Evolutionary conservation across 2,888 invertebrate genomes (phyloP).

Genomic region (Dyspetes luteomarginatus): DNA sequence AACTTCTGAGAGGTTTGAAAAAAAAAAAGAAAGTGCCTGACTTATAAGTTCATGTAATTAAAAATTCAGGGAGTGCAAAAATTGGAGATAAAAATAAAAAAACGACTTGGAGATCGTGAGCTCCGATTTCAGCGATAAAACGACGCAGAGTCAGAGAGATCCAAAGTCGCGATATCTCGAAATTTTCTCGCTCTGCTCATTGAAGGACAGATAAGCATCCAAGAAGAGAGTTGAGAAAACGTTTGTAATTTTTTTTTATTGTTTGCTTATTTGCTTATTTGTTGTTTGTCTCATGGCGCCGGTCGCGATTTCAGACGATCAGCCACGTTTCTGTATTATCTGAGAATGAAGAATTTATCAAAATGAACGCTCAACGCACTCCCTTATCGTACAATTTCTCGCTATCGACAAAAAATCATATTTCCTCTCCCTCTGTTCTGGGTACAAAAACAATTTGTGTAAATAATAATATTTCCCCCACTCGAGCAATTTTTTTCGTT

Average conservation of each 20-base stretch:
- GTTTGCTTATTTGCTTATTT: constrained; percentile 64
- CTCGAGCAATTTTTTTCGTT: constrained; percentile 26
- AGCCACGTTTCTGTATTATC: constrained; percentile 45
- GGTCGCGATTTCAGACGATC: constrained; percentile 45
- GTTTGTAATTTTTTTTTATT: too few species aligned
- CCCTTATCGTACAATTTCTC: constrained; percentile 32
- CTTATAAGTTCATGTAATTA: too few species aligned
- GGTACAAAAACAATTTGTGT: constrained; percentile 57
- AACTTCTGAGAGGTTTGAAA: too few species aligned
- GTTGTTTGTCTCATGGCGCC: constrained; percentile 68
- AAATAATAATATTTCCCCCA: constrained; percentile 53
- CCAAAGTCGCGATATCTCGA: neutral
- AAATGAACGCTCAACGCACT: neutral
- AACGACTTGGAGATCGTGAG: neutral
- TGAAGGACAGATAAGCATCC: neutral
- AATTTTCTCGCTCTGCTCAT: neutral
- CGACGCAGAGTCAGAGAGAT: neutral
- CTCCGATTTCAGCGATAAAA: neutral
- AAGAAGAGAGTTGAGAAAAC: neutral
- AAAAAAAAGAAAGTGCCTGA: too few species aligned
- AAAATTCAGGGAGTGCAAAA: neutral
- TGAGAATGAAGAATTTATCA: constrained; percentile 40
- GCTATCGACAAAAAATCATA: constrained; percentile 34
- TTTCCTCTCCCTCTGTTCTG: constrained; percentile 25
- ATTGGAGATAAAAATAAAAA: neutral